Percentiles rank a stretch among this genome's conserved stretches.
Conservation (phyloP, 2,797 vertebrate genomes). For the Gobio occitaniae region DNA sequence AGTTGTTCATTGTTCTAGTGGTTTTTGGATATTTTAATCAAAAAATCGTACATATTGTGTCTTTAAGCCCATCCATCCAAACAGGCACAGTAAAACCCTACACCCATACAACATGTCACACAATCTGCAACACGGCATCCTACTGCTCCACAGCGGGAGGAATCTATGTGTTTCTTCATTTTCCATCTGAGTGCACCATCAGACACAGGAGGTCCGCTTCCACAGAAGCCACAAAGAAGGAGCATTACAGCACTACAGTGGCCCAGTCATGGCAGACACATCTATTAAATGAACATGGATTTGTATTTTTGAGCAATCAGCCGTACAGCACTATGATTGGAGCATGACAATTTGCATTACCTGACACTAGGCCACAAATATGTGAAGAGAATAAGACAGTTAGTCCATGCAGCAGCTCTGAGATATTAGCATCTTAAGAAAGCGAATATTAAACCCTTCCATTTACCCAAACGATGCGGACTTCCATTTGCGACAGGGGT, state of each 20-base stretch:
- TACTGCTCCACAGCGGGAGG: constrained; percentile 45
- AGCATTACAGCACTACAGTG: background rate
- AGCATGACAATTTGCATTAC: constrained; percentile 5
- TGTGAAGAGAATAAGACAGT: constrained; percentile 27
- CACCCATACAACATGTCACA: constrained; percentile 22
- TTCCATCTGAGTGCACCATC: constrained; percentile 63
- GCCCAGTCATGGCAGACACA: constrained; percentile 21
- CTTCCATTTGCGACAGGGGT: constrained; percentile 82
- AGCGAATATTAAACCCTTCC: constrained; percentile 58
- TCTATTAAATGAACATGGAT: constrained; percentile 23
- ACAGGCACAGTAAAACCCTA: background rate
- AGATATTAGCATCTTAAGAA: constrained; percentile 12
- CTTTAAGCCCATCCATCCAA: background rate
- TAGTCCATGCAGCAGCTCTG: constrained; percentile 23
- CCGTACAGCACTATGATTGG: background rate
- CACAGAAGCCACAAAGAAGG: constrained; percentile 23
- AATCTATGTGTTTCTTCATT: constrained; percentile 64
- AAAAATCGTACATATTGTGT: too few species aligned
- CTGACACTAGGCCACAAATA: background rate
- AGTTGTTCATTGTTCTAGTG: too few species aligned
- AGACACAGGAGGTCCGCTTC: constrained; percentile 58
- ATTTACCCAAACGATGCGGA: constrained; percentile 82
- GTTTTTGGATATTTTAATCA: too few species aligned
- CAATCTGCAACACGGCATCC: constrained; percentile 29
- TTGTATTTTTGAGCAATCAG: constrained; percentile 23